Base-by-base conservation (phyloP, 1,140 invertebrate genomes). In the Eriosoma lanigerum region DNA sequence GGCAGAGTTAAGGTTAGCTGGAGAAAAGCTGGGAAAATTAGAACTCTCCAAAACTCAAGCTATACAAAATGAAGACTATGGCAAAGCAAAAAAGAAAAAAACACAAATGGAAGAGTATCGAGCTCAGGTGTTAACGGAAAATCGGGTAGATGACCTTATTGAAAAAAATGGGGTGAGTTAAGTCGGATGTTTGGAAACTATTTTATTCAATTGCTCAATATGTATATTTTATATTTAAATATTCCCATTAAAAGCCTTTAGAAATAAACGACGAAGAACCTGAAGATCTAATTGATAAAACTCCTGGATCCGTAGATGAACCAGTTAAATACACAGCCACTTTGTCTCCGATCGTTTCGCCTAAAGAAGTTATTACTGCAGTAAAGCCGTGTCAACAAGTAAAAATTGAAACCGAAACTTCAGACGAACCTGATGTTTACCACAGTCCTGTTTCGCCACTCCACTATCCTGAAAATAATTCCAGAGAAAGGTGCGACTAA, bases 11-110 rank as follows among this genome's bases (percentile, higher is more conserved):
- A 88, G 93, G 24, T 91, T 91, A 81, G 94, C 94, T 1, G 96
- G 96, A 0, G 95, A 97, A 86, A 90, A 93, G 72, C 87, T 98
- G 5, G 95, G 94, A 0, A 94, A 96, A 82, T 94, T 95, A 87
- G 91, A 96, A 82, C 87, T 97, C 52, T 93, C 96, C 83, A 98
- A 98, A 84, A 88, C 93, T 46, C 93, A 95, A 80, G 96, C 96
- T 0, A 94, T 96, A 10, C 93, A 94, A 32, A 88, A 93, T 80
- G 96, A 97, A 84, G 94, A 98, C 86, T 97, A 95, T 84, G 94
- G 96, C 82, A 90, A 92, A 82, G 96, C 96, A 0, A 91, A 93
- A 76, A 86, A 92, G 24, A 96, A 96, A 86, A 95, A 97, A 83
- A 91, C 92, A 78, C 93, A 96, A 86, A 96, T 96, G 82, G 92